Percentiles rank a stretch among this genome's conserved stretches.
phyloP scores from a whole-genome alignment of 2,888 invertebrate genomes.

The Gisinianus flammeolus region DNA sequence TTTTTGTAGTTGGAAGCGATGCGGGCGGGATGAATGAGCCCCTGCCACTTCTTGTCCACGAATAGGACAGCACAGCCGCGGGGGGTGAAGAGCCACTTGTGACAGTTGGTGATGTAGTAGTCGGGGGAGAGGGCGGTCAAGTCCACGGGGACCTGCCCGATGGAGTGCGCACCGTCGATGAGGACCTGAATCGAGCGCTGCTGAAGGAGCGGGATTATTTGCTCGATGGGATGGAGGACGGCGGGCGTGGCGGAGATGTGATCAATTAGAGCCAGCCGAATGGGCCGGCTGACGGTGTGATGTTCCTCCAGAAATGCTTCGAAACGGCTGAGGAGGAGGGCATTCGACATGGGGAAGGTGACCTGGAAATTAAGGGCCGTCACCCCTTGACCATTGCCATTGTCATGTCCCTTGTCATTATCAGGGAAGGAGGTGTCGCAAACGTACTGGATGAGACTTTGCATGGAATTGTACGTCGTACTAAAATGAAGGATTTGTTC shows the following conservation, averaged over 20 bases:
- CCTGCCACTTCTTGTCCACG: slow-evolving; percentile 45
- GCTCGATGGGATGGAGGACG: slow-evolving; percentile 46
- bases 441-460: slow-evolving; percentile 42
- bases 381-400: not conserved
- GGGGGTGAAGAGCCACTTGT: slow-evolving; percentile 50
- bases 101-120: slow-evolving; percentile 51
- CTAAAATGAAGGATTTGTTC: slow-evolving; percentile 48
- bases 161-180: slow-evolving; percentile 54
- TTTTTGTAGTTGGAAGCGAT: slow-evolving; percentile 44
- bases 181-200: slow-evolving; percentile 41
- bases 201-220: slow-evolving; percentile 46
- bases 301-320: slow-evolving; percentile 13
- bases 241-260: slow-evolving; percentile 37
- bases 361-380: not conserved
- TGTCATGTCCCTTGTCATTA: too few relatives aligned
- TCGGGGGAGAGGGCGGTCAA: slow-evolving; percentile 44
- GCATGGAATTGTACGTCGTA: slow-evolving; percentile 48
- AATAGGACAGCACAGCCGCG: slow-evolving; percentile 44
- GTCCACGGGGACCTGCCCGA: slow-evolving; percentile 51
- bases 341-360: not conserved
- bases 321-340: not conserved
- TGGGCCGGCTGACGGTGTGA: not conserved
- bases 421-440: not conserved
- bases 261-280: slow-evolving; percentile 21
- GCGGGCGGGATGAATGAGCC: slow-evolving; percentile 44